These are phyloP conservation scores for Centropyge bicolor DNA, from an alignment of 2,797 vertebrate genomes.

Conservation along the genomic window DNA sequence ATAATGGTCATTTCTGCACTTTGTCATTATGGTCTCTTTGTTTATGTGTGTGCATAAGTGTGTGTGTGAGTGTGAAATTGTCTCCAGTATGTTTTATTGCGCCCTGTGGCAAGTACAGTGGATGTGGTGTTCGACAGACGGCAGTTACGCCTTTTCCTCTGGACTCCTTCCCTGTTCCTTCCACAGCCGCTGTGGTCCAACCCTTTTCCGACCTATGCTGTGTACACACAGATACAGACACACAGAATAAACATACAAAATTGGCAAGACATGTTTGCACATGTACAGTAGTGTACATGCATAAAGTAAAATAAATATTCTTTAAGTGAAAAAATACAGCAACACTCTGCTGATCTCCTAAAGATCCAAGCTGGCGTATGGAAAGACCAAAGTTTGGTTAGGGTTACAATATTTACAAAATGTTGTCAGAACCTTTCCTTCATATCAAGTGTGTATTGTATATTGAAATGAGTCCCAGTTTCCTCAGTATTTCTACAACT, in stretches of 20 bases:
- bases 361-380: constrained; percentile 12
- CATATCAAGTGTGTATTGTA: constrained; percentile 60
- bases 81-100: constrained; percentile 73
- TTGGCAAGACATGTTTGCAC: constrained; percentile 26
- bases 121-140: constrained; percentile 67
- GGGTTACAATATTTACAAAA: constrained; percentile 63
- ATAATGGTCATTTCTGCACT: constrained; percentile 22
- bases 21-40: constrained; percentile 39
- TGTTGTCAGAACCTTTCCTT: constrained; percentile 41
- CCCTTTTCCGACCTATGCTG: constrained; percentile 74
- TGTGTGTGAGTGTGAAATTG: constrained; percentile 59
- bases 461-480: constrained; percentile 70
- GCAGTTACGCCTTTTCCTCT: constrained; percentile 84
- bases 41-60: constrained; percentile 22
- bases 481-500: constrained; percentile 72
- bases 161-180: constrained; percentile 80
- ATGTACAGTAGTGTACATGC: constrained; percentile 21
- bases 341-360: not conserved
- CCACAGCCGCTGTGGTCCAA: constrained; percentile 68
- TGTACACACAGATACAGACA: constrained; percentile 58
- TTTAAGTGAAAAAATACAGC: not conserved
- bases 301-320: constrained; percentile 24
- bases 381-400: constrained; percentile 15
- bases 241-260: constrained; percentile 43
- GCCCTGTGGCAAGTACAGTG: constrained; percentile 57